phyloP scores from a whole-genome alignment of 2,797 vertebrate species.

The Syngnathus acus region DNA sequence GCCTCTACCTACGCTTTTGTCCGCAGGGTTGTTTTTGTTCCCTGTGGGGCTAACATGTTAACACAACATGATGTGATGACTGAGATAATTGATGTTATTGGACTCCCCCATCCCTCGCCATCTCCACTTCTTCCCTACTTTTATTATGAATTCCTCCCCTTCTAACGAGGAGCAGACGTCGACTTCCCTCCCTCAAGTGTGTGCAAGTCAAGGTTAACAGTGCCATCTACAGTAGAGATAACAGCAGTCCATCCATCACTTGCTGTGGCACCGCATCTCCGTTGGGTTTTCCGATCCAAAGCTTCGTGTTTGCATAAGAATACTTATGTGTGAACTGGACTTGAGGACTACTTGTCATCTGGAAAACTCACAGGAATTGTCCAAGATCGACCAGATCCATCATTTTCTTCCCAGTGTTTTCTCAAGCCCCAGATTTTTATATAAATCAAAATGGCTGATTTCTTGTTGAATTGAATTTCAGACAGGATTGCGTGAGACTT shows the following conservation, averaged over 20 bases:
- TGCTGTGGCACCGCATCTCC: conserved; percentile 8
- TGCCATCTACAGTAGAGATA: conserved; percentile 82
- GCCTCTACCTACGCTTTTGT: conserved; percentile 22
- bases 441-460: no score
- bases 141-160: conserved; percentile 62
- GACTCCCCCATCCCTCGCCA: conserved; percentile 12
- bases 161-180: conserved; percentile 64
- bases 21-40: conserved; percentile 38
- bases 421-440: no score
- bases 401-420: background rate
- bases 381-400: background rate
- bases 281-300: conserved; percentile 2
- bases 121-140: conserved; percentile 46
- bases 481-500: no score
- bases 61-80: conserved; percentile 59
- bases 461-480: no score
- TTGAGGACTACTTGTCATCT: background rate
- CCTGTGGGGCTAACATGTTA: conserved; percentile 55
- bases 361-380: background rate
- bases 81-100: conserved; percentile 61
- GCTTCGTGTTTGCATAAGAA: background rate
- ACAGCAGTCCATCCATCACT: conserved; percentile 38
- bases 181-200: conserved; percentile 16
- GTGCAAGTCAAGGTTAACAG: conserved; percentile 72
- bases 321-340: background rate